Evolutionary conservation across 2,888 invertebrate genomes (phyloP).

Genomic region (Melanostoma scalare): DNA sequence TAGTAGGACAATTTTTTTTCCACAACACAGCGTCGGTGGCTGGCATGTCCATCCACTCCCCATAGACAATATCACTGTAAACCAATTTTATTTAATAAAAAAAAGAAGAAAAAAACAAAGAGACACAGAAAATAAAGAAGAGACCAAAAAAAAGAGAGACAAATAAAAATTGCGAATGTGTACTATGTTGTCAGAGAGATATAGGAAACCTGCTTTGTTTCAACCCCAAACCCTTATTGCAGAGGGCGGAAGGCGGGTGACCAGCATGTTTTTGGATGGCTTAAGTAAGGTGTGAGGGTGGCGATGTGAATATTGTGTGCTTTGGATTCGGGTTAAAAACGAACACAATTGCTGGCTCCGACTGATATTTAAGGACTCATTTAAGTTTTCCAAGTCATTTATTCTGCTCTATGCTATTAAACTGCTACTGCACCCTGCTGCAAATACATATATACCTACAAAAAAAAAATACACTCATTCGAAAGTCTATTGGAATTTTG

Average conservation of each 20-base stretch:
- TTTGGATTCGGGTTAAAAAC: conserved; percentile 32
- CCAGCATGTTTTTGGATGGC: conserved; percentile 21
- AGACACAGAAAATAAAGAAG: conserved; percentile 47
- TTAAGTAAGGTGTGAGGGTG: conserved; percentile 51
- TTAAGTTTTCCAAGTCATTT: conserved; percentile 68
- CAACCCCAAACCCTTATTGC: conserved; percentile 25
- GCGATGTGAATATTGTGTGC: conserved; percentile 46
- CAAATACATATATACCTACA: conserved; percentile 25
- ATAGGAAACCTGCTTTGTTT: conserved; percentile 46
- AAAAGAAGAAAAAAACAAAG: conserved; percentile 15
- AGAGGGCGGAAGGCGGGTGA: not conserved
- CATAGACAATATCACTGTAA: conserved; percentile 57
- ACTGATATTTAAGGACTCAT: conserved; percentile 66
- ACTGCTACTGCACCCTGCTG: conserved; percentile 15
- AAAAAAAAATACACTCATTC: conserved; percentile 50
- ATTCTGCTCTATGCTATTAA: conserved; percentile 56
- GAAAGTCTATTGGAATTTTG: conserved; percentile 59
- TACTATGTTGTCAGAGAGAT: conserved; percentile 16
- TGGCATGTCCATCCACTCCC: conserved; percentile 20
- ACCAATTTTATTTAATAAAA: conserved; percentile 64
- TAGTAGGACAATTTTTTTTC: conserved; percentile 49
- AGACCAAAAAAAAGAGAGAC: conserved; percentile 12
- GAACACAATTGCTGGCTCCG: conserved; percentile 49
- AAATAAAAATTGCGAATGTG: conserved; percentile 53
- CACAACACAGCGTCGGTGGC: conserved; percentile 6